Evolutionary conservation across 2,797 vertebrate species (phyloP).

Genomic region (Carduelis carduelis): DNA sequence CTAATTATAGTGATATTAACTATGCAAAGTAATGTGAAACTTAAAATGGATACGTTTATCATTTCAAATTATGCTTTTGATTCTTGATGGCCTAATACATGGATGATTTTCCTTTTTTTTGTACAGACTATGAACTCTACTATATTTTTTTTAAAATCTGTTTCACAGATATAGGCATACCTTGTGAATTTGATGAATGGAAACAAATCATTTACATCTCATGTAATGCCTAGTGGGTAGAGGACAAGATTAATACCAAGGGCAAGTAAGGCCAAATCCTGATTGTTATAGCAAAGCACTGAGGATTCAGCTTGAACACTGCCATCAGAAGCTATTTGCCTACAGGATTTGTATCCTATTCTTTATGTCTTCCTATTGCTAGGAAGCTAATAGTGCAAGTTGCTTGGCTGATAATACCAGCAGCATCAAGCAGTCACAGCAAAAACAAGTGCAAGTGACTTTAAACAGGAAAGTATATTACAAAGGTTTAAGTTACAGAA

Average conservation of each 20-base stretch:
- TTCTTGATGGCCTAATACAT: conserved; percentile 75
- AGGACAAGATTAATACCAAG: neutral
- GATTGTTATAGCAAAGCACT: neutral
- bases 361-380: neutral
- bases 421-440: neutral
- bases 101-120: conserved; percentile 27
- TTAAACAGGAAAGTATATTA: neutral
- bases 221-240: neutral
- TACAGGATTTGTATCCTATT: neutral
- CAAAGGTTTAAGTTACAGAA: neutral
- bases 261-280: neutral
- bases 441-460: neutral
- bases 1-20: conserved; percentile 85
- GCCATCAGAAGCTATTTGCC: neutral
- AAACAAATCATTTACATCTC: conserved; percentile 27
- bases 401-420: neutral
- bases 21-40: conserved; percentile 83
- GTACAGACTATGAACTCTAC: conserved; percentile 25
- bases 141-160: neutral
- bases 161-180: conserved; percentile 24
- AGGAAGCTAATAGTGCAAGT: neutral
- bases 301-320: neutral
- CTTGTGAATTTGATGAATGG: conserved; percentile 13
- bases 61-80: conserved; percentile 81
- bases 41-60: conserved; percentile 83